Conservation (phyloP, 2,888 invertebrate species). For the Agonopterix heracliana region DNA sequence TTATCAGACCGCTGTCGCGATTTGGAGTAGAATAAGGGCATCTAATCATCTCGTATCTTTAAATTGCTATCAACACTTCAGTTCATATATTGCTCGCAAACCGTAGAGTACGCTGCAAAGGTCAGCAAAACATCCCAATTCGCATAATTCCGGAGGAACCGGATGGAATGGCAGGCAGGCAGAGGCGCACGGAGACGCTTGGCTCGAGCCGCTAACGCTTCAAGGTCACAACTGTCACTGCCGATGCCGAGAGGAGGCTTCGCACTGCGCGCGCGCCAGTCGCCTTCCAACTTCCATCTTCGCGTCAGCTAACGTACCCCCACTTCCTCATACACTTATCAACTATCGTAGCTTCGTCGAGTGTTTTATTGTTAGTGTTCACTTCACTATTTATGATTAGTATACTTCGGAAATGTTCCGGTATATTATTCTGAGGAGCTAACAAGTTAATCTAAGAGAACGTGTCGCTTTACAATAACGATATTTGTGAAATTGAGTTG, state of each 20-base stretch:
- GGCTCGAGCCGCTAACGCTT: slow-evolving; percentile 5
- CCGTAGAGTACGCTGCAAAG: no score
- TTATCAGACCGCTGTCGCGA: no score
- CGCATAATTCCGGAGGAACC: neutral
- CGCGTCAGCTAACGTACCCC: slow-evolving; percentile 11
- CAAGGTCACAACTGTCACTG: slow-evolving; percentile 62
- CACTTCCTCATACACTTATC: slow-evolving; percentile 2
- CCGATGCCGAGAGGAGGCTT: slow-evolving; percentile 37
- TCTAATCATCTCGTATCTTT: no score
- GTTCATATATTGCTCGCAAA: no score
- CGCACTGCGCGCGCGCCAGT: slow-evolving; percentile 30
- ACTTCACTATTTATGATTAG: no score
- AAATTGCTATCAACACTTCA: no score
- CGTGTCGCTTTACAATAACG: no score
- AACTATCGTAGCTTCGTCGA: slow-evolving; percentile 1
- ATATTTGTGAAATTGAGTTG: neutral
- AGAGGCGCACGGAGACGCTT: slow-evolving; percentile 16
- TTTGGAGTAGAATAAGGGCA: no score
- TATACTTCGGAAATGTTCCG: neutral
- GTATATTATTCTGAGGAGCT: slow-evolving; percentile 2
- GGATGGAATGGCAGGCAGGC: neutral
- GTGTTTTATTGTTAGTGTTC: slow-evolving; percentile 2
- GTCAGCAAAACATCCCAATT: no score
- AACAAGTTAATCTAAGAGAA: neutral
- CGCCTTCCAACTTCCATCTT: slow-evolving; percentile 32